Evolutionary conservation across 2,888 invertebrate species (phyloP).

Genomic region (Macrosiphum euphorbiae): DNA sequence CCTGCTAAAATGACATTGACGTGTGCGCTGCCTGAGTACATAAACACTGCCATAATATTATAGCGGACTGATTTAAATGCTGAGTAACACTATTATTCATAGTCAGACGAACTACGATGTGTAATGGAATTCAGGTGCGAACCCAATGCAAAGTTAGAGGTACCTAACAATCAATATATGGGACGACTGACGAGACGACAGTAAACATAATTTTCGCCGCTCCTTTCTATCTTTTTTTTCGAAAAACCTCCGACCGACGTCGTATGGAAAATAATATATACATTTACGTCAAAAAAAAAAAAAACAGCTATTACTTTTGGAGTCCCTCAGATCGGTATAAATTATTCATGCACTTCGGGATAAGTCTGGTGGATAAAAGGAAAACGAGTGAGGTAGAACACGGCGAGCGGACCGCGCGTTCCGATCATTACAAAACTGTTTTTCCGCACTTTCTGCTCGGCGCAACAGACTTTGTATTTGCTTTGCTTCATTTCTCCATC

Average conservation of each 20-base stretch:
- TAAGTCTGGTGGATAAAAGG: constrained; percentile 55
- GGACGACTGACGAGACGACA: constrained; percentile 36
- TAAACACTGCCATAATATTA: background rate
- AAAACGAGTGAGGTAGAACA: constrained; percentile 37
- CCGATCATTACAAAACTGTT: constrained; percentile 63
- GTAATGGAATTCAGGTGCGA: constrained; percentile 46
- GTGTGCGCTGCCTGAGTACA: background rate
- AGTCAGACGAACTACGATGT: background rate
- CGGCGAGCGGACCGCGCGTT: constrained; percentile 12
- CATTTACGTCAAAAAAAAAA: background rate
- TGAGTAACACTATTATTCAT: background rate
- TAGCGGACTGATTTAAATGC: background rate
- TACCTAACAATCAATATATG: constrained; percentile 46
- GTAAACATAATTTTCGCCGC: constrained; percentile 39
- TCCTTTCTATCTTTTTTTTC: background rate
- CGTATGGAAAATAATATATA: constrained; percentile 19
- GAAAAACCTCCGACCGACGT: constrained; percentile 28
- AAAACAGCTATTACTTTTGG: constrained; percentile 58
- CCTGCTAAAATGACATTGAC: background rate
- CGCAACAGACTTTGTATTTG: constrained; percentile 54
- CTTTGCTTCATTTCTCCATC: constrained; percentile 40
- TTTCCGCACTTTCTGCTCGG: constrained; percentile 39
- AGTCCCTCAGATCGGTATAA: constrained; percentile 50
- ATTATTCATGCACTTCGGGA: constrained; percentile 61
- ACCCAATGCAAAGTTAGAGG: constrained; percentile 4